Evolutionary conservation across 2,888 invertebrate genomes (phyloP).

Genomic region (Formica aserva): DNA sequence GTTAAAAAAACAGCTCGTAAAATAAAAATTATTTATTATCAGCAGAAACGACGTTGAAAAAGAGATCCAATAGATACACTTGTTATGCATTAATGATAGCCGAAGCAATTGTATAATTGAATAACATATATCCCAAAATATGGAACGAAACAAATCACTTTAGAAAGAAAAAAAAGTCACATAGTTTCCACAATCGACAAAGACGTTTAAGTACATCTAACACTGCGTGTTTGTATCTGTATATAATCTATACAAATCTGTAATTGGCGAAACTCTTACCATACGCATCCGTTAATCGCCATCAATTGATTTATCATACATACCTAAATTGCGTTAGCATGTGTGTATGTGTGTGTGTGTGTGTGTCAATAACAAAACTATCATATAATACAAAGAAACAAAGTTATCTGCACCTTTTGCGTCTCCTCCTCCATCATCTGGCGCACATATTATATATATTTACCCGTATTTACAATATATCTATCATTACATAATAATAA

Average conservation of each 20-base stretch:
- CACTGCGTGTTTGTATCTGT: slow-evolving; percentile 9
- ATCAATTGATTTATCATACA: slow-evolving; percentile 38
- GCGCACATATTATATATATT: slow-evolving; percentile 28
- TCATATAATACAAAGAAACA: slow-evolving; percentile 57
- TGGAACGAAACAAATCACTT: not conserved
- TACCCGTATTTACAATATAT: slow-evolving; percentile 64
- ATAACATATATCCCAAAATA: slow-evolving; percentile 6
- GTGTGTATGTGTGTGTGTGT: slow-evolving; percentile 2
- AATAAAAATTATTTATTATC: not conserved
- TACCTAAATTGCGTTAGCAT: slow-evolving; percentile 3
- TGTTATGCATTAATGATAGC: not conserved
- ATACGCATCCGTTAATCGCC: slow-evolving; percentile 20
- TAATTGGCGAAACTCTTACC: slow-evolving; percentile 21
- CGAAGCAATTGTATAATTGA: not conserved
- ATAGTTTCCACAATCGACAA: not conserved
- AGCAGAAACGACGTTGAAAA: not conserved
- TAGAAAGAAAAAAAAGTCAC: no score
- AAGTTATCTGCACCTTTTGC: slow-evolving; percentile 50
- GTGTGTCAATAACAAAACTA: slow-evolving; percentile 61
- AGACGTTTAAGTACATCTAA: slow-evolving; percentile 57
- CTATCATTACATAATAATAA: slow-evolving; percentile 18
- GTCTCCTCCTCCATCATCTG: slow-evolving; percentile 22
- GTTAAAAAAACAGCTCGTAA: not conserved
- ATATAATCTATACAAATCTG: slow-evolving; percentile 2
- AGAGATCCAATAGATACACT: not conserved